These are phyloP conservation scores for Regulus satrapa DNA, from an alignment of 2,113 vertebrate species.

Conservation along the genomic window DNA sequence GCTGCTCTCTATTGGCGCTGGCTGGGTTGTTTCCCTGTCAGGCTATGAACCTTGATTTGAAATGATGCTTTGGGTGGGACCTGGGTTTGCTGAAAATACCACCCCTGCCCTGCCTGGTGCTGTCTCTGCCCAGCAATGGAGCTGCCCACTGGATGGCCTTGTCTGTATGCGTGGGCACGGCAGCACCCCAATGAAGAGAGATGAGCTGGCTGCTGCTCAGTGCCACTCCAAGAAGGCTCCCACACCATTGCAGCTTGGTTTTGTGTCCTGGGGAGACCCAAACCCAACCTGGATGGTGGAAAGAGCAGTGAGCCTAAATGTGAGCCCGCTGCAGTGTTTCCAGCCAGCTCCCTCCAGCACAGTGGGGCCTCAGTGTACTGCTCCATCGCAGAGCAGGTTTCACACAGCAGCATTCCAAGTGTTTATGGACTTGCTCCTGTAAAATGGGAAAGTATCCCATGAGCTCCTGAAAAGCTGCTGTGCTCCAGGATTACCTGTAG, in stretches of 20 bases:
- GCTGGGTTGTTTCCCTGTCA: not conserved
- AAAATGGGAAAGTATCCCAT: not conserved
- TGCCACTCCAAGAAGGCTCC: not conserved
- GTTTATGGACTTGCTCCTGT: not conserved
- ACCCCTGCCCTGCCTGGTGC: not conserved
- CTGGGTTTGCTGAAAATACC: not conserved
- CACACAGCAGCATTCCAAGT: fast-evolving
- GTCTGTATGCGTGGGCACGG: not conserved
- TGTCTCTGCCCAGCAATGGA: not conserved
- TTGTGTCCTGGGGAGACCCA: not conserved
- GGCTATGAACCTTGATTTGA: not conserved
- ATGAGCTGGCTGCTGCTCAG: not conserved
- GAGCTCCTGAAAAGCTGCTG: fast-evolving
- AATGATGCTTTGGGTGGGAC: not conserved
- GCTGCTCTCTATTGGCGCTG: not conserved
- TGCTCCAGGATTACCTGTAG: not conserved
- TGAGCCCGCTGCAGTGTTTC: not conserved
- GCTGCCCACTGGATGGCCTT: not conserved
- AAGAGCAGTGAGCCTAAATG: not conserved
- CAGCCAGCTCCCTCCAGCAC: not conserved
- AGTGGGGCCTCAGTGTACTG: not conserved
- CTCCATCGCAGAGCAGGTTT: fast-evolving
- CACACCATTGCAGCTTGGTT: fast-evolving
- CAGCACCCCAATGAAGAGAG: not conserved
- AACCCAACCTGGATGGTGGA: not conserved